These are phyloP conservation scores for Rhodophaea formosa DNA, from an alignment of 2,888 invertebrate species.

Conservation along the genomic window DNA sequence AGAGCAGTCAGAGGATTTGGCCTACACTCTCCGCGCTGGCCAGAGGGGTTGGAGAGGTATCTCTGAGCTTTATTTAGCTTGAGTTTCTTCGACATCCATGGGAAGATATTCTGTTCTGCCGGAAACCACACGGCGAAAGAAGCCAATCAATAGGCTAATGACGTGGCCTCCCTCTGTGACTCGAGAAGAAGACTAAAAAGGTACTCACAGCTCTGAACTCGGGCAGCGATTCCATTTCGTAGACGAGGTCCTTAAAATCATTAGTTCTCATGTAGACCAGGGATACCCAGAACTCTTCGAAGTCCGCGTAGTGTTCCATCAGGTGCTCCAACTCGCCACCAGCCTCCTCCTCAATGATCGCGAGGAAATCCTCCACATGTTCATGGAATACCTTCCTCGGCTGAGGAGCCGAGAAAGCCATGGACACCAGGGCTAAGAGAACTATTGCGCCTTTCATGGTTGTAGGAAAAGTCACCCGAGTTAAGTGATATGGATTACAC, in stretches of 20 bases:
- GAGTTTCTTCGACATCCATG: too few relatives aligned
- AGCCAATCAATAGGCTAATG: too few relatives aligned
- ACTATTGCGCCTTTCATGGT: slow-evolving; percentile 51
- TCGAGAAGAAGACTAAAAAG: too few relatives aligned
- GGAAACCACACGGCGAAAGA: too few relatives aligned
- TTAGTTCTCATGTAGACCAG: slow-evolving; percentile 46
- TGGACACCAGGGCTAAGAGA: slow-evolving; percentile 42
- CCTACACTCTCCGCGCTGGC: too few relatives aligned
- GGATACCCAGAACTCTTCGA: slow-evolving; percentile 50
- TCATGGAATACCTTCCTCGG: slow-evolving; percentile 61
- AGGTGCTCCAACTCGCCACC: slow-evolving; percentile 40
- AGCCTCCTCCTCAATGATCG: slow-evolving; percentile 43
- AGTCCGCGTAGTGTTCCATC: slow-evolving; percentile 44
- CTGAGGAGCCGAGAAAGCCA: slow-evolving; percentile 51
- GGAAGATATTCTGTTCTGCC: too few relatives aligned
- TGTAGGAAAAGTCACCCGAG: slow-evolving; percentile 25
- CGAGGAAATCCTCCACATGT: slow-evolving; percentile 56
- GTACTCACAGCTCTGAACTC: slow-evolving; percentile 63
- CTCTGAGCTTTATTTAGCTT: too few relatives aligned
- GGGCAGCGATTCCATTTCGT: slow-evolving; percentile 60
- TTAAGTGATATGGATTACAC: slow-evolving; percentile 26
- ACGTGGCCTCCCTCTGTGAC: too few relatives aligned
- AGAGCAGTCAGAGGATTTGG: too few relatives aligned
- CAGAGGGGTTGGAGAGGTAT: too few relatives aligned
- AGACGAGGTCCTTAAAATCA: slow-evolving; percentile 52